These are phyloP conservation scores for Orthosia cruda DNA, from an alignment of 2,888 invertebrate species.

Conservation along the genomic window DNA sequence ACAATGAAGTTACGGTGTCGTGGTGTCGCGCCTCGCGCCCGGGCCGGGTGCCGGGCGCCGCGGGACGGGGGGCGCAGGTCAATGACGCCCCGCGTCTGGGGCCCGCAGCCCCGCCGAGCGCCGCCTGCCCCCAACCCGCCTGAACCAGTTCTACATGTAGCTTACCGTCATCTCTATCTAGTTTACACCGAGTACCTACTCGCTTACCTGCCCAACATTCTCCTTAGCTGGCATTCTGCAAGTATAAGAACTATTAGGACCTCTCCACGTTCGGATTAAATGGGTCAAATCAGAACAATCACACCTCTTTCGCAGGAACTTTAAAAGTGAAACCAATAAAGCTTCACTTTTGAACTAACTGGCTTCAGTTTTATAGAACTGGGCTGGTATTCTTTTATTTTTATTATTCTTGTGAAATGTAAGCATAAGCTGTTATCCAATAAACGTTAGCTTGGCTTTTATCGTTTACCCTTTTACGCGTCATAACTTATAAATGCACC, in stretches of 20 bases:
- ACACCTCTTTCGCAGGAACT: slow-evolving; percentile 28
- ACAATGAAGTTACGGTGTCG: slow-evolving; percentile 89
- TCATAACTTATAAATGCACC: neutral
- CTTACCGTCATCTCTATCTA: slow-evolving; percentile 88
- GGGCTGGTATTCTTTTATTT: neutral
- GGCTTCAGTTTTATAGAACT: slow-evolving; percentile 20
- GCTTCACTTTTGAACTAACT: slow-evolving; percentile 14
- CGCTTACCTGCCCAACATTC: slow-evolving; percentile 85
- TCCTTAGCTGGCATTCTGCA: slow-evolving; percentile 78
- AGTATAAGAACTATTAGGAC: slow-evolving; percentile 52
- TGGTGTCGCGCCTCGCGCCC: slow-evolving; percentile 80
- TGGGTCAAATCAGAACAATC: slow-evolving; percentile 12
- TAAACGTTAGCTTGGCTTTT: neutral
- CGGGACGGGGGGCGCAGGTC: slow-evolving; percentile 82
- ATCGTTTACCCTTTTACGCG: neutral
- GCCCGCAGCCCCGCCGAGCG: slow-evolving; percentile 75
- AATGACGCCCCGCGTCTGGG: slow-evolving; percentile 90
- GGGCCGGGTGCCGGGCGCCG: slow-evolving; percentile 74
- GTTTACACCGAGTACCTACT: slow-evolving; percentile 80
- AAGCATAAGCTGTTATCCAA: neutral
- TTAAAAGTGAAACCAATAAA: slow-evolving; percentile 40
- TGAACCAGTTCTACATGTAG: slow-evolving; percentile 79
- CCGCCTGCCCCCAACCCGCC: slow-evolving; percentile 68
- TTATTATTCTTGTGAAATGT: neutral
- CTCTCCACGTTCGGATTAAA: slow-evolving; percentile 14